Percentiles rank a stretch among this genome's conserved stretches.
Evolutionary conservation across 30 jellyfish, hydroid and myxozoan species (phyloP).

Genomic region (Chironex yamaguchii): DNA sequence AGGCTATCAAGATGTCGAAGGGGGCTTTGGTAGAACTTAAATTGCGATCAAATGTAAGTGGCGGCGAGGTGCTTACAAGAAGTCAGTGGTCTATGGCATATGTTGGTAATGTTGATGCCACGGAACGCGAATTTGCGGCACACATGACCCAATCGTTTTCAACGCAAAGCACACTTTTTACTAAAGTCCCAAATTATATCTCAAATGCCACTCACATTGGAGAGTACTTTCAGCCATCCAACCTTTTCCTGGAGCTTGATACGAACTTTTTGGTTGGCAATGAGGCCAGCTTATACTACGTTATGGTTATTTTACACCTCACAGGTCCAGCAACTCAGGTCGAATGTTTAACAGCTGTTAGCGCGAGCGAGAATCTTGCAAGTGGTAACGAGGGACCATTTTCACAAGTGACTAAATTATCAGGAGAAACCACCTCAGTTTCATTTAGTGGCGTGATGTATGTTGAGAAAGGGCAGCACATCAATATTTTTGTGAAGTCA

Average conservation of each 20-base stretch:
- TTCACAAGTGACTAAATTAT: conserved; percentile 71
- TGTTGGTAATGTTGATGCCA: conserved; percentile 72
- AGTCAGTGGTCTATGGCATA: conserved; percentile 90
- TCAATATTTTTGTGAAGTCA: conserved; percentile 74
- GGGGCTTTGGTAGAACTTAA: conserved; percentile 67
- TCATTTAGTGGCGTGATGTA: conserved; percentile 82
- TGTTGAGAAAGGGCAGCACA: conserved; percentile 63
- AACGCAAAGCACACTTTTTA: conserved; percentile 38
- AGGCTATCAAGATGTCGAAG: conserved; percentile 73
- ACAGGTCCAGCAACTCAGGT: conserved; percentile 79
- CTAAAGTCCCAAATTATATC: conserved; percentile 38
- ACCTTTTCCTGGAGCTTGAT: conserved; percentile 34
- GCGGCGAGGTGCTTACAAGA: conserved; percentile 38
- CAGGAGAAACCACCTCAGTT: conserved; percentile 58
- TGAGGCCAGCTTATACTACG: conserved; percentile 79
- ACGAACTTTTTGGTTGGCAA: conserved; percentile 64
- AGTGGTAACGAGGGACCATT: conserved; percentile 82
- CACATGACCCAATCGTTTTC: conserved; percentile 15
- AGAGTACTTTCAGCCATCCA: conserved; percentile 78
- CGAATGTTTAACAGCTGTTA: conserved; percentile 81
- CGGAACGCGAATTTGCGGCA: conserved; percentile 73
- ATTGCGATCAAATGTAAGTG: conserved; percentile 51
- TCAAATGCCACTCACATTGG: conserved; percentile 67
- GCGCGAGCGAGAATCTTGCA: conserved; percentile 63
- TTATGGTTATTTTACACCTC: conserved; percentile 72